Evolutionary conservation across 2,797 vertebrate genomes (phyloP).

Genomic region (Intellagama lesueurii): DNA sequence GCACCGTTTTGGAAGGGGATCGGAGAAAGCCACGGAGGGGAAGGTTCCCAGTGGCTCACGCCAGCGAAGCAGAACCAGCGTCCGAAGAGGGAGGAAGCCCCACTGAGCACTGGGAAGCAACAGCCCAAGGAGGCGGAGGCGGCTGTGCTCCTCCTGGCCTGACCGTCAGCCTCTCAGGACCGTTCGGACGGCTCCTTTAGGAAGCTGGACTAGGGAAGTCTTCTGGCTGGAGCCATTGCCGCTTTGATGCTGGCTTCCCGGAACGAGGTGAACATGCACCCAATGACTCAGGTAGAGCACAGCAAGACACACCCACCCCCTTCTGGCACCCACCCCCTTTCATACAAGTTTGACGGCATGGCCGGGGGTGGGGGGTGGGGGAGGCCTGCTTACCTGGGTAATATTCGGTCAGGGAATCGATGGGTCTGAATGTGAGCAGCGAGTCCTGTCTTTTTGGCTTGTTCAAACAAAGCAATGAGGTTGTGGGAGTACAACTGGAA

Average conservation of each 20-base stretch:
- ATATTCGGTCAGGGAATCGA: constrained; percentile 93
- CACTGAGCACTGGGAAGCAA: too few relatives aligned
- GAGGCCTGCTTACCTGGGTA: constrained; percentile 81
- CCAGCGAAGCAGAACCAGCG: background rate
- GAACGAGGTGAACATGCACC: background rate
- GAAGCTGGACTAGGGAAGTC: too few relatives aligned
- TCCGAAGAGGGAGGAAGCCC: background rate
- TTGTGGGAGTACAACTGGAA: constrained; percentile 99
- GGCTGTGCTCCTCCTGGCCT: too few relatives aligned
- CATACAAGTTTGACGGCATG: too few relatives aligned
- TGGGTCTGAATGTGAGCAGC: constrained; percentile 97
- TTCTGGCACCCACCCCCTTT: too few relatives aligned
- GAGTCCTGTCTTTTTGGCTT: constrained; percentile 95
- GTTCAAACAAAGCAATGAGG: constrained; percentile 96
- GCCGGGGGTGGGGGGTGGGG: too few relatives aligned
- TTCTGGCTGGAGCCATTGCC: background rate
- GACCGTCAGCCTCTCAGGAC: too few relatives aligned
- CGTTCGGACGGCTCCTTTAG: too few relatives aligned
- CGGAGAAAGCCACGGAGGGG: too few relatives aligned
- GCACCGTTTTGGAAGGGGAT: background rate
- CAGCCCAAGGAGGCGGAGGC: too few relatives aligned
- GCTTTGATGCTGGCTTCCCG: background rate
- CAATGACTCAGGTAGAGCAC: too few relatives aligned
- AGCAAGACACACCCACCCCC: too few relatives aligned
- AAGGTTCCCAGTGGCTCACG: background rate